phyloP scores from a whole-genome alignment of 2,113 vertebrate genomes.

The Pampusana beccarii region DNA sequence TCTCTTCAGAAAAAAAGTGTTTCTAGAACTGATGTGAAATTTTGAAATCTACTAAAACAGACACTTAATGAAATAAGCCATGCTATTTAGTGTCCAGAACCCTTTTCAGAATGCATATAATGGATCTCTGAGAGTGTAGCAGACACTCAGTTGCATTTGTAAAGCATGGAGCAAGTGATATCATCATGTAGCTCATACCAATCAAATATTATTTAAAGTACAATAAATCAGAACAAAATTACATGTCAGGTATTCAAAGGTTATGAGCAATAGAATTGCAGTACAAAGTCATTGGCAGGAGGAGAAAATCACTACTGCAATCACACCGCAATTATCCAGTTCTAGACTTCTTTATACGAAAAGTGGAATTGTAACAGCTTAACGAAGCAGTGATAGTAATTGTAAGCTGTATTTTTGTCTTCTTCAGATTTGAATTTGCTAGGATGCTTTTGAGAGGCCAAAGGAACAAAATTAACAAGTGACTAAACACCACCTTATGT shows the following conservation, averaged over 20 bases:
- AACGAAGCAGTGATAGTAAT: conserved; percentile 42
- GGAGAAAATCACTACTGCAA: conserved; percentile 47
- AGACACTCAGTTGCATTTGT: conserved; percentile 4
- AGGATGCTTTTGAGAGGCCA: background rate
- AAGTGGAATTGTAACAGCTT: conserved; percentile 23
- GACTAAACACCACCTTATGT: background rate
- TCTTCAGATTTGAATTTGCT: conserved; percentile 16
- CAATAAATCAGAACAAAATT: conserved; percentile 62
- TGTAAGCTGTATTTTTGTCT: conserved; percentile 18
- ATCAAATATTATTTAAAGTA: conserved; percentile 54
- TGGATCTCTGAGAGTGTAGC: background rate
- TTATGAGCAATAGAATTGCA: conserved; percentile 32
- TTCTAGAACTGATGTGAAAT: background rate
- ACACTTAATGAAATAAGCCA: background rate
- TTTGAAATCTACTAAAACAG: background rate
- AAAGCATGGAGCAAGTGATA: conserved; percentile 9
- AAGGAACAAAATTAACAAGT: conserved; percentile 28
- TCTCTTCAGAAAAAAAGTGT: background rate
- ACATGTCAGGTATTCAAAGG: conserved; percentile 51
- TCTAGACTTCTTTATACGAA: conserved; percentile 36
- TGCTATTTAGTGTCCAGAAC: background rate
- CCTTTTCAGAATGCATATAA: background rate
- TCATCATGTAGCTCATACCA: background rate
- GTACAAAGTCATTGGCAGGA: conserved; percentile 25
- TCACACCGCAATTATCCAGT: conserved; percentile 13